phyloP scores from a whole-genome alignment of 2,113 vertebrate species.

The Mustela lutreola region DNA sequence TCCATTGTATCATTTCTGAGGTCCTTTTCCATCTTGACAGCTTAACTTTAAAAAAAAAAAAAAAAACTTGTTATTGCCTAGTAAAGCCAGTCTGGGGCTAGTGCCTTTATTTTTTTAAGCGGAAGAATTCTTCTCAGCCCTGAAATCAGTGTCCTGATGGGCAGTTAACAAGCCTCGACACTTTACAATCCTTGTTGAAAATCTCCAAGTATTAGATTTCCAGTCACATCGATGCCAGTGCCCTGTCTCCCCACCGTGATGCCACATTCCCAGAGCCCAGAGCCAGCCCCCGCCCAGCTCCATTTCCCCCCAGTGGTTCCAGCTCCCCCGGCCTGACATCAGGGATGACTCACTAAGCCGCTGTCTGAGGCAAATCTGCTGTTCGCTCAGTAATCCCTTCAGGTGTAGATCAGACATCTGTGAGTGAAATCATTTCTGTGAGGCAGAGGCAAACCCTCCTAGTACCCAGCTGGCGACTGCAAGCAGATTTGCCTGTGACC shows the following conservation, averaged over 20 bases:
- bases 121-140: neutral
- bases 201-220: neutral
- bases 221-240: neutral
- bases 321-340: constrained; percentile 26
- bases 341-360: constrained; percentile 55
- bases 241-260: neutral
- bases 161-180: neutral
- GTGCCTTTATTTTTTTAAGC: neutral
- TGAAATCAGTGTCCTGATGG: neutral
- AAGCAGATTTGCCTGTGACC: constrained; percentile 43
- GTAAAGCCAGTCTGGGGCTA: neutral
- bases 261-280: neutral
- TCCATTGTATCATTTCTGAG: neutral
- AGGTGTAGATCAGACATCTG: constrained; percentile 77
- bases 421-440: constrained; percentile 61
- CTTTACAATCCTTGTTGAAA: neutral
- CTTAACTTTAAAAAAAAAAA: neutral
- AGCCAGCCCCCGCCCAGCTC: neutral
- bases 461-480: constrained; percentile 72
- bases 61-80: neutral
- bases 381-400: constrained; percentile 73
- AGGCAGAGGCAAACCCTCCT: neutral
- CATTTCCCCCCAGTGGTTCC: constrained; percentile 31
- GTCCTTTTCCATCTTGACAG: neutral
- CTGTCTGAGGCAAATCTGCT: constrained; percentile 70